Base-by-base conservation (phyloP, 2,888 invertebrate genomes). In the Acleris emargana region DNA sequence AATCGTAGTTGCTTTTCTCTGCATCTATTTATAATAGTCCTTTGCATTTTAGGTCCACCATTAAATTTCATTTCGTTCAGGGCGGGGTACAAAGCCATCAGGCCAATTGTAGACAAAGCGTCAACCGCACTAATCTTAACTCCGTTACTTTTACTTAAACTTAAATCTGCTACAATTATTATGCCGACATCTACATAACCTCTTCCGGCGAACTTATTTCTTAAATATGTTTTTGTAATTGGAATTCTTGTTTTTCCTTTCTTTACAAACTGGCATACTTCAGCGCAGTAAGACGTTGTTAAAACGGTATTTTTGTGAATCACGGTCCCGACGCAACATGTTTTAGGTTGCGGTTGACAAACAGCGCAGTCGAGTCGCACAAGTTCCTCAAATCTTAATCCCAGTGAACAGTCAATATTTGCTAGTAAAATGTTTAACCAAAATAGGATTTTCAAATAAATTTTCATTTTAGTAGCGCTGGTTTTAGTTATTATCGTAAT, bases 281-380 rank as follows among this genome's bases (percentile, higher is more conserved):
- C 49, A 22, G 64, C 64, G 17, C 64, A 64, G 18, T 64, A 55
- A 1, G 64, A 43, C 9, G 64, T 64, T 13, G 64, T 64, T 11
- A 64, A 53, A 28, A 64, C 47, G 1, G 45, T 49, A 16, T 64
- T 54, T 20, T 64, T 64, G 43, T 64, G 55, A 22, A 64, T 60
- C 7, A 64, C 58, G 13, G 64, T 60, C 11, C 64, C 64, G 1
- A 64, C 53, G 28, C 64, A 64, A 28, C 64, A 64, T 22, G 25
- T 49, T 5, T 49, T 49, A 9, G 49, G 20, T 49, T 11, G 49
- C 1, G 49, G 49, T 20, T 17, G 17, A 20, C 49, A 49, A 49
- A 49, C 11, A 11, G 13, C 18, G 20, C 49, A 49, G 18, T 49
- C 11, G 11, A 49, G 17, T 17, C 49, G 49, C 20, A 49, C 49